Base-by-base conservation (phyloP, 2,797 vertebrate genomes). In the Tragelaphus eurycerus region DNA sequence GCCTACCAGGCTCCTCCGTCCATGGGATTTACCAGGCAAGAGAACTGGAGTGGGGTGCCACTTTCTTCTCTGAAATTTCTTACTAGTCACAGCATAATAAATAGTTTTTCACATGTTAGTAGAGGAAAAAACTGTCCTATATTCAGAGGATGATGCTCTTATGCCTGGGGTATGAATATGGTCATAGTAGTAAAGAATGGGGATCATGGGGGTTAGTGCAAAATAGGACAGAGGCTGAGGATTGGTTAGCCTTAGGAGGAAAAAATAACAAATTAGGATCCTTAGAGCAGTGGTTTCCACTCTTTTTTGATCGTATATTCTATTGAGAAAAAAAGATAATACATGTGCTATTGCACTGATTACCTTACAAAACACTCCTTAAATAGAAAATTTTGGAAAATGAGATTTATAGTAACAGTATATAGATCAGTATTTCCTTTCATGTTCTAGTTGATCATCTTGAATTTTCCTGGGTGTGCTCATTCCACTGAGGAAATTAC, bases 361-460 rank as follows among this genome's bases (percentile, higher is more conserved):
- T 79, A 50, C 6, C 14, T 95, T 91, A 59, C 89, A 91, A 95
- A 86, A 79, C 14, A 29, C 11, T 55, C 16, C 78, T 46, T 57
- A 74, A 94, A 46, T 43, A 82, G 81, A 89, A 83, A 76, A 52
- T 8, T 89, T 55, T 95, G 87, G 84, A 93, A 34, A 84, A 59
- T 82, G n/a, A 91, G 16, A 89, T 89, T 87, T 93, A 50, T 95
- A 88, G 60, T 89, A 85, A 93, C 48, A 54, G 15, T 85, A 8
- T 81, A 27, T 48, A 38, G 5, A 79, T 48, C 19, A 78, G 4
- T 81, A 55, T 95, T 96, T 95, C 83, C 85, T 97, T 89, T 92
- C n/a, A 46, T 59, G 86, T 86, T 13, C 29, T 25, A 93, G 54
- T 78, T 43, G n/a, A 59, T 60, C 38, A 34, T 81, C 59, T 87